Conservation (phyloP, 1,140 invertebrate genomes). For the Drosophila arawakana region DNA sequence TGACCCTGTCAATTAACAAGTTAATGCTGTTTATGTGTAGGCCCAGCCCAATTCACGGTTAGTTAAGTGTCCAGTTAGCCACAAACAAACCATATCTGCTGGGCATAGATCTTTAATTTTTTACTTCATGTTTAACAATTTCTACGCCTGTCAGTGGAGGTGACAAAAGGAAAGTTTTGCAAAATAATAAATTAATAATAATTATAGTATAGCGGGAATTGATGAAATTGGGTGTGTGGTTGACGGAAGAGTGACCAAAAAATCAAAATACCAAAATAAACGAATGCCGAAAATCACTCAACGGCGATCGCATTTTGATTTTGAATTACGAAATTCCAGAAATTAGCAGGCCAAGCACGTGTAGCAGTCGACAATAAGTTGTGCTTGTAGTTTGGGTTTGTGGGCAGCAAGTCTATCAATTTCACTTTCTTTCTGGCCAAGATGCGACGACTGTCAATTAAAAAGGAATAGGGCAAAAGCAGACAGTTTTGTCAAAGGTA, state of each 20-base stretch:
- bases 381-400: background rate
- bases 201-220: slow-evolving; percentile 20
- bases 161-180: slow-evolving; percentile 70
- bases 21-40: slow-evolving; percentile 63
- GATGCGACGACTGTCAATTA: slow-evolving; percentile 54
- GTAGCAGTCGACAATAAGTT: background rate
- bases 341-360: slow-evolving; percentile 42
- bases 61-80: slow-evolving; percentile 27
- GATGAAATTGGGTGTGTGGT: slow-evolving; percentile 28
- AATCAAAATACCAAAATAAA: slow-evolving; percentile 9
- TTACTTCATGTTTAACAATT: slow-evolving; percentile 19
- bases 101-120: slow-evolving; percentile 15
- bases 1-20: slow-evolving; percentile 61
- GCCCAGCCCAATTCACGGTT: slow-evolving; percentile 16
- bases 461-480: slow-evolving; percentile 68
- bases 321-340: slow-evolving; percentile 40
- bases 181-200: slow-evolving; percentile 43
- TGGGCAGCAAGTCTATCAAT: slow-evolving; percentile 54
- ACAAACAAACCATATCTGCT: slow-evolving; percentile 8
- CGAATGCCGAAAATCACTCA: slow-evolving; percentile 1
- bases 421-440: slow-evolving; percentile 63
- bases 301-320: slow-evolving; percentile 38
- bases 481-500: slow-evolving; percentile 45
- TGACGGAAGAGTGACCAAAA: slow-evolving; percentile 23
- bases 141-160: slow-evolving; percentile 44